These are phyloP conservation scores for Cynaeus angustus DNA, from an alignment of 2,888 invertebrate species.

Conservation along the genomic window DNA sequence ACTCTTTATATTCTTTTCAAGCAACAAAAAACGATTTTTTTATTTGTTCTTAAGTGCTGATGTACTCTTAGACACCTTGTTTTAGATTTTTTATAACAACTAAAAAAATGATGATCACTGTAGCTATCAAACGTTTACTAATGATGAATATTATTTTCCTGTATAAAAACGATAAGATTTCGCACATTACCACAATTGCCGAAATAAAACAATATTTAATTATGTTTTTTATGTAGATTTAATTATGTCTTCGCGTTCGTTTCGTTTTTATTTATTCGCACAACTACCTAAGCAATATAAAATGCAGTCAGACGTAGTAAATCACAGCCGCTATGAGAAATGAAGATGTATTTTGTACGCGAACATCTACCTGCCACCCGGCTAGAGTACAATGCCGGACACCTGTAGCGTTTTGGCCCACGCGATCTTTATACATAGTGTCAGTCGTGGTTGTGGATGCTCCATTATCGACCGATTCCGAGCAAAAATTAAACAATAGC, in stretches of 20 bases:
- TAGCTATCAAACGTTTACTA: too few relatives aligned
- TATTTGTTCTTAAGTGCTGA: too few relatives aligned
- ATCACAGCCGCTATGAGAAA: slow-evolving; percentile 55
- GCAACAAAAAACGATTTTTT: too few relatives aligned
- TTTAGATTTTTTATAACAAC: too few relatives aligned
- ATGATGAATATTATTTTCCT: too few relatives aligned
- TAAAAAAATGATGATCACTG: too few relatives aligned
- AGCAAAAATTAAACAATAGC: slow-evolving; percentile 45
- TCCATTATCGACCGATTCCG: slow-evolving; percentile 57
- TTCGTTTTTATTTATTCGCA: slow-evolving; percentile 7
- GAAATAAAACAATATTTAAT: too few relatives aligned
- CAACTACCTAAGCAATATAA: slow-evolving; percentile 20
- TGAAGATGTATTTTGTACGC: slow-evolving; percentile 65
- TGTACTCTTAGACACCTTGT: too few relatives aligned
- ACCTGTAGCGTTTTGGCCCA: slow-evolving; percentile 65
- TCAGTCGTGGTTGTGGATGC: slow-evolving; percentile 62
- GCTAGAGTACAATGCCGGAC: slow-evolving; percentile 56
- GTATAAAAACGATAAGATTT: too few relatives aligned
- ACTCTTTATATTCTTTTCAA: too few relatives aligned
- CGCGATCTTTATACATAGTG: slow-evolving; percentile 65
- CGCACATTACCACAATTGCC: too few relatives aligned
- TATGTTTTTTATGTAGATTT: too few relatives aligned
- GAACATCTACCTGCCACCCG: slow-evolving; percentile 65
- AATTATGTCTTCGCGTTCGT: background rate
- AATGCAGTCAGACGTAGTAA: slow-evolving; percentile 48